Base-by-base conservation (phyloP, 2,888 invertebrate genomes). In the Dolomedes plantarius region DNA sequence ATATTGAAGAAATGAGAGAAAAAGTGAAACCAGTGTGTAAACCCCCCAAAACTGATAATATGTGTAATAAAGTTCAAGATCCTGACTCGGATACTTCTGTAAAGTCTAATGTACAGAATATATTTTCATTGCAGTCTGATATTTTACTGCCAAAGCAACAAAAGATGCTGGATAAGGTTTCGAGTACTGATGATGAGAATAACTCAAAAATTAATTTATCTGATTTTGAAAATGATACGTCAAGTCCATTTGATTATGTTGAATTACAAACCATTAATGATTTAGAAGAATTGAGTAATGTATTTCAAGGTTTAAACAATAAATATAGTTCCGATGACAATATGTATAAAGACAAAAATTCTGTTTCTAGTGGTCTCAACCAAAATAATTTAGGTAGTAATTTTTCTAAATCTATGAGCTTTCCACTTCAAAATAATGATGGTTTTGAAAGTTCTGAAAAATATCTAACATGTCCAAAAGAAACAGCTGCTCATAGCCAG, bases 261-360 rank as follows among this genome's bases (percentile, higher is more conserved):
- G 97, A 96, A 92, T 91, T 98, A 75, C 96, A 97, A 92, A 96
- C 96, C 62, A 95, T 98, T 85, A 97, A 98, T 92, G 97, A 97
- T 90, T 94, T 97, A 93, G 97, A 96, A 91, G 94, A 96, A 91
- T 92, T 98, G 88, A 97, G 97, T 16, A 95, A 96, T 91, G 96
- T 97, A n/a, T 89, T 91, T 73, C 90, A 90, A 78, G 89, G 77
- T 19, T 65, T 88, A 28, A 62, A 56, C 39, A 75, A 39, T 11
- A 65, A 32, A 9, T 56, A 56, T 23, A 56, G 56, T 56, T 7
- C 16, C 9, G 28, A n/a, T 23, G 41, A 32, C n/a, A 50, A 29
- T 11, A 1, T 62, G 11, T 29, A 29, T 11, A 46, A 56, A 19
- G 29, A 50, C n/a, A 56, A 50, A 13, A 69, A 39, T 27, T 36